Conservation (phyloP, 2,113 vertebrate genomes). For the Callospermophilus lateralis region DNA sequence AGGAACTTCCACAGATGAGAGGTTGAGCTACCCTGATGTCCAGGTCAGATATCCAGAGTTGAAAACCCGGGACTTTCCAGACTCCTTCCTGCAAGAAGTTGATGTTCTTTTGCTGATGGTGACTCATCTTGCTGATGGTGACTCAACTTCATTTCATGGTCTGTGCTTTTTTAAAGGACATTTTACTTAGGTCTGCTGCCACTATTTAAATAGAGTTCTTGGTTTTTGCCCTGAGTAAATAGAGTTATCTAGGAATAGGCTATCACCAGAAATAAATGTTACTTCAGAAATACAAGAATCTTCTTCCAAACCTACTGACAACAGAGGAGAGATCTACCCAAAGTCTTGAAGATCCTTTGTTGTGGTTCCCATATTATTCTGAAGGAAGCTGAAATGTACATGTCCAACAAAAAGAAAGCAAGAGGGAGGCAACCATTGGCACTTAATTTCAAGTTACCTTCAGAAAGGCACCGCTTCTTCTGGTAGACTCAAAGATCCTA, state of each 20-base stretch:
- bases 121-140: not conserved
- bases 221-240: not conserved
- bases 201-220: not conserved
- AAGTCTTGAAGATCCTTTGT: not conserved
- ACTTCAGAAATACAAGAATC: not conserved
- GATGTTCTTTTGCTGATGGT: not conserved
- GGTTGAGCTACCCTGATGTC: not conserved
- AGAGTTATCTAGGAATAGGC: not conserved
- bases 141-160: not conserved
- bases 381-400: not conserved
- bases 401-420: not conserved
- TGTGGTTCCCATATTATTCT: not conserved
- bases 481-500: not conserved
- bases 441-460: not conserved
- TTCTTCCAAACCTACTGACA: not conserved
- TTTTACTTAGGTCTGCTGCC: not conserved
- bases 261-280: not conserved
- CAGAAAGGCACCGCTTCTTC: not conserved
- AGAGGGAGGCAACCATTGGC: not conserved
- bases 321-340: not conserved
- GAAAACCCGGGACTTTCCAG: not conserved
- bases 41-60: not conserved
- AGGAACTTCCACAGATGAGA: rapidly evolving
- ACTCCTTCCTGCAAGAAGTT: not conserved
- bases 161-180: not conserved